Conservation (phyloP, 2,797 vertebrate genomes). For the Schizopygopsis malacanthus region DNA sequence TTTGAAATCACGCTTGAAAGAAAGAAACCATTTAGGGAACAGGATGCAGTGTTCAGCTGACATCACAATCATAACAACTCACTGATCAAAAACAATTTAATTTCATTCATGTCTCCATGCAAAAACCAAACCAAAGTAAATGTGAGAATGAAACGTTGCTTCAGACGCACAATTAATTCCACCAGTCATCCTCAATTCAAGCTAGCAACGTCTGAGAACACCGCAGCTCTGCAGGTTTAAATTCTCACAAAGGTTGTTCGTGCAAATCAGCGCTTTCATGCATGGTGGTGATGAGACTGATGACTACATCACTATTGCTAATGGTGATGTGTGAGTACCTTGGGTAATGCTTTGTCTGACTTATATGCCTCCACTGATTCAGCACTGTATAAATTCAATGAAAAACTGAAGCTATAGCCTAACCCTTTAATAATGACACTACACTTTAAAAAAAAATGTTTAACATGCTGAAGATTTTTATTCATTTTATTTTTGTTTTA, state of each 20-base stretch:
- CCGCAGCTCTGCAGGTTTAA: background rate
- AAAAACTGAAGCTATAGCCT: background rate
- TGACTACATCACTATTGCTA: slow-evolving; percentile 38
- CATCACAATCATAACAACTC: slow-evolving; percentile 4
- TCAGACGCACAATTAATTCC: slow-evolving; percentile 6
- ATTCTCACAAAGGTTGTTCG: slow-evolving; percentile 16
- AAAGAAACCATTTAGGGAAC: slow-evolving; percentile 31
- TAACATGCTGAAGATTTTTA: background rate
- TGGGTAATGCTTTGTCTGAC: slow-evolving; percentile 40
- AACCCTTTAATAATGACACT: background rate
- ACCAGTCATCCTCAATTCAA: slow-evolving; percentile 15
- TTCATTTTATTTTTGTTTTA: background rate
- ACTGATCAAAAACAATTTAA: slow-evolving; percentile 31
- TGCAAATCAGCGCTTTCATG: slow-evolving; percentile 16
- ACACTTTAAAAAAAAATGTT: background rate
- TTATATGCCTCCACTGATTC: slow-evolving; percentile 15
- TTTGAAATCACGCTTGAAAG: slow-evolving; percentile 32
- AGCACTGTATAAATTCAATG: background rate
- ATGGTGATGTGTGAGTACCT: slow-evolving; percentile 35
- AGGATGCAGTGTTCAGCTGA: slow-evolving; percentile 26
- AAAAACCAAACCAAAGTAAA: background rate
- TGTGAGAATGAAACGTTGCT: slow-evolving; percentile 16
- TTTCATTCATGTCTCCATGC: slow-evolving; percentile 13
- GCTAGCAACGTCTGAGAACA: background rate
- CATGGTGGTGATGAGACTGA: background rate